Evolutionary conservation across 2,113 vertebrate species (phyloP).

Genomic region (Lagopus muta): DNA sequence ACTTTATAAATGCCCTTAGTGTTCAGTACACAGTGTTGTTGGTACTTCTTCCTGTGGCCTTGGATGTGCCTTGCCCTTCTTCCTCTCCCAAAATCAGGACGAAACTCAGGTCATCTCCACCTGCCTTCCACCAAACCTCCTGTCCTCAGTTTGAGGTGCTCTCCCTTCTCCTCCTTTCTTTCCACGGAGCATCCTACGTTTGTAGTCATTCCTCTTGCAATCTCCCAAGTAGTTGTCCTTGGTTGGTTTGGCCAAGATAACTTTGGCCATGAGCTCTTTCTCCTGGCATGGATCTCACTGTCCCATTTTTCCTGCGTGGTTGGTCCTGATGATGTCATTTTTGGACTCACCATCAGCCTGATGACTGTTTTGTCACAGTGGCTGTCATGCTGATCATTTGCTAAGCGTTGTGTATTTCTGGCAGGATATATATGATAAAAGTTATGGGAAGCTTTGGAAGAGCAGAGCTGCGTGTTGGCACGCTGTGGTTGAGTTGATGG

Average conservation of each 20-base stretch:
- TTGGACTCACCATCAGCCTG: background rate
- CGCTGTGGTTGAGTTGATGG: background rate
- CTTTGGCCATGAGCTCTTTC: background rate
- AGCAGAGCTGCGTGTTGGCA: background rate
- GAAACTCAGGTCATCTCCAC: background rate
- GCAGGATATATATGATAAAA: fast-evolving
- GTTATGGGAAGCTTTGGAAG: background rate
- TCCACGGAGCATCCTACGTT: background rate
- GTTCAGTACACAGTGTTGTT: background rate
- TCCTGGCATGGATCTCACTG: background rate
- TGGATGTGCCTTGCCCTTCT: background rate
- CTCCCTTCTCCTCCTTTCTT: background rate
- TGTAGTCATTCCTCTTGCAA: background rate
- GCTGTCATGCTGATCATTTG: background rate
- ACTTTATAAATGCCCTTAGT: background rate
- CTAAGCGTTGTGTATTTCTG: background rate
- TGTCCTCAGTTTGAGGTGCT: background rate
- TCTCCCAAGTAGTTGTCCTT: background rate
- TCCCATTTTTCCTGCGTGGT: background rate
- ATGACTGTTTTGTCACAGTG: background rate
- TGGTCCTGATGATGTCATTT: background rate
- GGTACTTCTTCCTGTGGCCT: background rate
- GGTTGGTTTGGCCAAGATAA: background rate
- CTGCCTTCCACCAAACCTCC: background rate
- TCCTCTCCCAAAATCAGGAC: background rate